These are phyloP conservation scores for Rhynchotus rufescens DNA, from an alignment of 2,797 vertebrate genomes.

Conservation along the genomic window DNA sequence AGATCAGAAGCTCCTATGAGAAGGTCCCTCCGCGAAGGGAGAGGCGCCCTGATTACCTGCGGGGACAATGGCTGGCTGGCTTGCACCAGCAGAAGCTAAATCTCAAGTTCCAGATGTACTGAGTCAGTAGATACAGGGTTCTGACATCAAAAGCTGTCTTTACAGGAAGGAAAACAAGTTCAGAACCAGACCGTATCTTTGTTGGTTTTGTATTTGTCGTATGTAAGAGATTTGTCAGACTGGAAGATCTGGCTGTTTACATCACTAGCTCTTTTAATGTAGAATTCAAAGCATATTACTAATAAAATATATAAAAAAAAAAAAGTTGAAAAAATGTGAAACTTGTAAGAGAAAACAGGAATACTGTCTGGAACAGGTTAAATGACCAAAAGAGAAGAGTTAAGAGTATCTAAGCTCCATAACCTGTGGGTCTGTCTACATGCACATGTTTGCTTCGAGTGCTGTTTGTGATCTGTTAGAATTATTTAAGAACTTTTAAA, in stretches of 20 bases:
- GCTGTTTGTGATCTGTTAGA: constrained; percentile 52
- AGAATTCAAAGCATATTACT: constrained; percentile 47
- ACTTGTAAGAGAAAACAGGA: constrained; percentile 8
- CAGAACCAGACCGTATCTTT: background rate
- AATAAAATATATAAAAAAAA: constrained; percentile 14
- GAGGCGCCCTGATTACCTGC: background rate
- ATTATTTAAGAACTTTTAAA: constrained; percentile 60
- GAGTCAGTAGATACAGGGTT: background rate
- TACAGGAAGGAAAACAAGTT: background rate
- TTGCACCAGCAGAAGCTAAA: background rate
- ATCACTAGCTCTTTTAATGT: constrained; percentile 24
- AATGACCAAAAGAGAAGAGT: constrained; percentile 35
- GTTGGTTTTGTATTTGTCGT: constrained; percentile 41
- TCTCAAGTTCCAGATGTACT: constrained; percentile 13
- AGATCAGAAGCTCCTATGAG: background rate
- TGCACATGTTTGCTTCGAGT: constrained; percentile 10
- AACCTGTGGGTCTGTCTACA: constrained; percentile 27
- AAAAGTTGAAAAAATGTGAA: constrained; percentile 31
- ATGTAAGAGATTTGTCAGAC: constrained; percentile 36
- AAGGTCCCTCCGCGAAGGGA: background rate
- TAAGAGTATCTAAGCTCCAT: background rate
- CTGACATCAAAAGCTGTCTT: constrained; percentile 13
- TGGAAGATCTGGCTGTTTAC: constrained; percentile 39
- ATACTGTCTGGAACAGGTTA: constrained; percentile 37
- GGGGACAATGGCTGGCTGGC: background rate